Evolutionary conservation across 2,797 vertebrate genomes (phyloP).

Genomic region (Xiphorhynchus erythropygius): DNA sequence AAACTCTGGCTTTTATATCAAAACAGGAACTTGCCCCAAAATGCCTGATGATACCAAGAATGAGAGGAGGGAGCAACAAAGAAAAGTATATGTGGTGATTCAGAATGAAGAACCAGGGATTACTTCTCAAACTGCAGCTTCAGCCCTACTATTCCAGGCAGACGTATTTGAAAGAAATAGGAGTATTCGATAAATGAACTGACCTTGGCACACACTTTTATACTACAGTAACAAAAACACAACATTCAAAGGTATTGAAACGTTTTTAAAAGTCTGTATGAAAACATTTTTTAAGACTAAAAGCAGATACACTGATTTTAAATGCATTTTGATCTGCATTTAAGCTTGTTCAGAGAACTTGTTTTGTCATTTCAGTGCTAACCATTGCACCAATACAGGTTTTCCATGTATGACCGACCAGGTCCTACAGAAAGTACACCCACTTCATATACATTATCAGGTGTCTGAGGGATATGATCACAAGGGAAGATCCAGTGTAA

Average conservation of each 20-base stretch:
- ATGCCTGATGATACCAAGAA: neutral
- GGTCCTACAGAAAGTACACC: neutral
- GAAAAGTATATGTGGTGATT: neutral
- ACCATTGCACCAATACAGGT: neutral
- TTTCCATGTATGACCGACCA: neutral
- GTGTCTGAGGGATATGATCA: neutral
- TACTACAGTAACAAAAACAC: neutral
- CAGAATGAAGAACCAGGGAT: neutral
- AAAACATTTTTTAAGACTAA: neutral
- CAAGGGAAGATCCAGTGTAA: neutral
- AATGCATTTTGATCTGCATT: neutral
- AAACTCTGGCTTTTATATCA: neutral
- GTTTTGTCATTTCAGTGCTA: neutral
- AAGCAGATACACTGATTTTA: neutral
- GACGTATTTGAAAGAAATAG: neutral
- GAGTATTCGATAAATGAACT: neutral
- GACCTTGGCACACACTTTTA: rapidly evolving
- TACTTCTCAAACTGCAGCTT: neutral
- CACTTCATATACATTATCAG: neutral
- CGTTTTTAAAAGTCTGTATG: neutral
- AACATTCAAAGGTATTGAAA: neutral
- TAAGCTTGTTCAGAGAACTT: neutral
- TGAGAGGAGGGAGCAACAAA: neutral
- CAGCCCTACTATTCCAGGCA: neutral
- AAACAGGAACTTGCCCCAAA: neutral